Conservation (phyloP, 2,113 vertebrate species). For the Pseudopodoces humilis region DNA sequence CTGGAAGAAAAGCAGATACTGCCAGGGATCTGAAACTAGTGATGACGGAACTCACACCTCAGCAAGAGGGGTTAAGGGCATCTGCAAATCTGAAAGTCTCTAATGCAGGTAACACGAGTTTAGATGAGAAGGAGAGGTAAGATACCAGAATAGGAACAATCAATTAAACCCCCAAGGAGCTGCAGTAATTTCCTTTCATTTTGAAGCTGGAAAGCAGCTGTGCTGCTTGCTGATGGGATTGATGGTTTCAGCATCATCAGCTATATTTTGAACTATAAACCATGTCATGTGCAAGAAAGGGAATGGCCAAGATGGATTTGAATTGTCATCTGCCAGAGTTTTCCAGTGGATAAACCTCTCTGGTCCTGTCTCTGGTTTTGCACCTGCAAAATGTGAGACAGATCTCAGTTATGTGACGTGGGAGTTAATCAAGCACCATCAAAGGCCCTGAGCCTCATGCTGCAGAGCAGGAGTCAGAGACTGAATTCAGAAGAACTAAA, state of each 20-base stretch:
- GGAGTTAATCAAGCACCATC: not conserved
- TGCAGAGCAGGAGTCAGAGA: not conserved
- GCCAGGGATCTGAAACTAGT: not conserved
- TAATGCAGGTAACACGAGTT: not conserved
- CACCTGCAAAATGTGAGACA: not conserved
- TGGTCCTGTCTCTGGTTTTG: not conserved
- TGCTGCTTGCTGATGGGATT: not conserved
- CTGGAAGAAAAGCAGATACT: not conserved
- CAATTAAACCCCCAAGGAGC: slow-evolving; percentile 36
- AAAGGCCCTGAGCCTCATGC: not conserved
- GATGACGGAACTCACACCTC: not conserved
- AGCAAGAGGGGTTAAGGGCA: not conserved
- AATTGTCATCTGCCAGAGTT: not conserved
- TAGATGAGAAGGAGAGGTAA: not conserved
- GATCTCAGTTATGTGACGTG: not conserved
- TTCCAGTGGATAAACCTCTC: not conserved
- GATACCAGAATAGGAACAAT: not conserved
- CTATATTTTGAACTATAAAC: not conserved
- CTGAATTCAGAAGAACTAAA: not conserved
- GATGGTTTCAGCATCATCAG: not conserved
- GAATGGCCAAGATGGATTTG: not conserved
- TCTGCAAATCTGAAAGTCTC: not conserved
- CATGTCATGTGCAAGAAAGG: not conserved
- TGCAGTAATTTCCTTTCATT: slow-evolving; percentile 46
- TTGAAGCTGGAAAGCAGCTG: slow-evolving; percentile 27